Evolutionary conservation across 1,140 invertebrate genomes (phyloP).

Genomic region (Teleopsis dalmanni): DNA sequence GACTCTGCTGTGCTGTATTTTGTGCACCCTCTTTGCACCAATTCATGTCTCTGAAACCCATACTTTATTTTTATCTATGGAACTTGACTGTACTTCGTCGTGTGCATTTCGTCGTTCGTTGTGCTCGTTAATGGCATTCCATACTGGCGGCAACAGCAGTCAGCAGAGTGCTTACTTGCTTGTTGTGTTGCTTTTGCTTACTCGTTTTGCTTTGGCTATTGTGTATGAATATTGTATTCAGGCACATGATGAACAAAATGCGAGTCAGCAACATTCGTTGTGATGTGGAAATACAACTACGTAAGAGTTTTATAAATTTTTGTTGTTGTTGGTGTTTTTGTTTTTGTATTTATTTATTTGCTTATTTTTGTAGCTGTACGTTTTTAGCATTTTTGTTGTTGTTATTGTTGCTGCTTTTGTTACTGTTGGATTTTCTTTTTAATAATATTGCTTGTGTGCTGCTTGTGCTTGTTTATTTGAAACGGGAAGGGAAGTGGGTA

Average conservation of each 20-base stretch:
- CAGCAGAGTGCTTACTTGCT: conserved; percentile 1
- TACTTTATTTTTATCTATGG: too few species aligned
- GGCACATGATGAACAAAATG: not conserved
- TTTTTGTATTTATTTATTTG: conserved; percentile 13
- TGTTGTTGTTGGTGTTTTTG: conserved; percentile 18
- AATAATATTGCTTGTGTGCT: not conserved
- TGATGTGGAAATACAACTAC: conserved; percentile 24
- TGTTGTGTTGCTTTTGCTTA: conserved; percentile 5
- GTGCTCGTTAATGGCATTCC: conserved; percentile 10
- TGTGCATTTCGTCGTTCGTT: conserved; percentile 8
- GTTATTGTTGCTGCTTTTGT: conserved; percentile 3
- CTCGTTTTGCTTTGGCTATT: not conserved
- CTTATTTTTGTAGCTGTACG: conserved; percentile 18
- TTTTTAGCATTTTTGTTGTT: conserved; percentile 4
- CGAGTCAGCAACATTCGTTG: conserved; percentile 32
- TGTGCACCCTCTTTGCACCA: too few species aligned
- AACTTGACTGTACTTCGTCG: too few species aligned
- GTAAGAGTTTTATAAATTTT: too few species aligned
- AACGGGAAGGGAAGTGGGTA: not conserved
- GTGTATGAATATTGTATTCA: not conserved
- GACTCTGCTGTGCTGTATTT: conserved; percentile 9
- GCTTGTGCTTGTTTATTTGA: not conserved
- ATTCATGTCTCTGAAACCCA: too few species aligned
- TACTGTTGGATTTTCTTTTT: conserved; percentile 2
- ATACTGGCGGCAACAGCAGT: not conserved